Percentiles rank a stretch among this genome's conserved stretches.
These are phyloP conservation scores for Gymnoscelis rufifasciata DNA, from an alignment of 2,888 invertebrate genomes.

Conservation along the genomic window DNA sequence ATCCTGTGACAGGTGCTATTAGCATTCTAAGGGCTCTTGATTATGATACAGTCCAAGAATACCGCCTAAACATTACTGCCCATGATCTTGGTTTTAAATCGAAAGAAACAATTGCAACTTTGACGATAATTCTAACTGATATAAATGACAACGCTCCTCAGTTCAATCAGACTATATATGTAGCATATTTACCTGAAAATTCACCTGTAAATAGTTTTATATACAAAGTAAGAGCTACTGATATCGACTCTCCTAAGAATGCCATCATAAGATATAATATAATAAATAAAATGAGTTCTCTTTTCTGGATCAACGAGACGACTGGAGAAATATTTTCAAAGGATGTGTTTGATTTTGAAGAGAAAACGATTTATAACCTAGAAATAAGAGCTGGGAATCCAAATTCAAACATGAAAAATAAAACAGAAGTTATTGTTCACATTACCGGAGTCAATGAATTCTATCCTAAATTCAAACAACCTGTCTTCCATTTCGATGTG, in stretches of 20 bases:
- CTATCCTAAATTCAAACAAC: slow-evolving; percentile 91
- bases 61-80: slow-evolving; percentile 92
- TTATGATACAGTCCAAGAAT: slow-evolving; percentile 91
- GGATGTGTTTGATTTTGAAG: slow-evolving; percentile 92
- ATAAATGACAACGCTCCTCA: slow-evolving; percentile 95
- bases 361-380: slow-evolving; percentile 84
- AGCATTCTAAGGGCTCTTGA: slow-evolving; percentile 89
- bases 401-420: slow-evolving; percentile 87
- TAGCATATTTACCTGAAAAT: slow-evolving; percentile 91
- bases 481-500: slow-evolving; percentile 94
- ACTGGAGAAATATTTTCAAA: slow-evolving; percentile 88
- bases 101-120: slow-evolving; percentile 85
- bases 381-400: slow-evolving; percentile 92
- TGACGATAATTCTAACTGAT: slow-evolving; percentile 92
- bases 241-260: slow-evolving; percentile 93
- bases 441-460: slow-evolving; percentile 93
- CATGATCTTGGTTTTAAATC: slow-evolving; percentile 91
- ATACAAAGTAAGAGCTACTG: slow-evolving; percentile 86
- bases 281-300: slow-evolving; percentile 85
- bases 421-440: slow-evolving; percentile 84
- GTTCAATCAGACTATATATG: slow-evolving; percentile 88
- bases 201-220: slow-evolving; percentile 86
- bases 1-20: slow-evolving; percentile 87
- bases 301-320: slow-evolving; percentile 87
- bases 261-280: slow-evolving; percentile 91